Percentiles rank a stretch among this genome's conserved stretches.
Conservation (phyloP, 2,113 vertebrate genomes). For the Lophotis ruficrista region DNA sequence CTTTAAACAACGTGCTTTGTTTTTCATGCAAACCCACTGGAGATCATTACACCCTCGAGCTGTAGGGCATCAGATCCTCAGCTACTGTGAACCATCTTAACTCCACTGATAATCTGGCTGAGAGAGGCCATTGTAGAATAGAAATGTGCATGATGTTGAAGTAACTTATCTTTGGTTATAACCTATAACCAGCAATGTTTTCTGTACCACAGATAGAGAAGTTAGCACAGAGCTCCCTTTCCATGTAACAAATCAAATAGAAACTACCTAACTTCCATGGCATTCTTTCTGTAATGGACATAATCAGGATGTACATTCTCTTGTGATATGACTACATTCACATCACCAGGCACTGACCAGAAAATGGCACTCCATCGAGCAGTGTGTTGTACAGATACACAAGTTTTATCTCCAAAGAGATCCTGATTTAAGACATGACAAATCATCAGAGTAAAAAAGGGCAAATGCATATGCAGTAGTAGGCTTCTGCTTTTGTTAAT, state of each 20-base stretch:
- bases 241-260: background rate
- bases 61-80: background rate
- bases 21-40: background rate
- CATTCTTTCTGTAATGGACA: background rate
- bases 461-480: background rate
- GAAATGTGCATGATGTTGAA: background rate
- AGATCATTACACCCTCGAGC: background rate
- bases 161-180: background rate
- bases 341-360: background rate
- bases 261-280: background rate
- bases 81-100: background rate
- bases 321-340: background rate
- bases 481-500: background rate
- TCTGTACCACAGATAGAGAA: background rate
- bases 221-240: background rate
- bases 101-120: background rate
- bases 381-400: background rate
- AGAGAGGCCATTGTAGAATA: accelerated
- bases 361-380: background rate
- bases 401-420: background rate
- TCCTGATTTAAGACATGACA: background rate
- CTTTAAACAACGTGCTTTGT: background rate
- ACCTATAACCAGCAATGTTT: background rate
- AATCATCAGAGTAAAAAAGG: background rate
- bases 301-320: background rate